phyloP scores from a whole-genome alignment of 53 echinoderm and acorn worm species.

The Zoroaster sp. region DNA sequence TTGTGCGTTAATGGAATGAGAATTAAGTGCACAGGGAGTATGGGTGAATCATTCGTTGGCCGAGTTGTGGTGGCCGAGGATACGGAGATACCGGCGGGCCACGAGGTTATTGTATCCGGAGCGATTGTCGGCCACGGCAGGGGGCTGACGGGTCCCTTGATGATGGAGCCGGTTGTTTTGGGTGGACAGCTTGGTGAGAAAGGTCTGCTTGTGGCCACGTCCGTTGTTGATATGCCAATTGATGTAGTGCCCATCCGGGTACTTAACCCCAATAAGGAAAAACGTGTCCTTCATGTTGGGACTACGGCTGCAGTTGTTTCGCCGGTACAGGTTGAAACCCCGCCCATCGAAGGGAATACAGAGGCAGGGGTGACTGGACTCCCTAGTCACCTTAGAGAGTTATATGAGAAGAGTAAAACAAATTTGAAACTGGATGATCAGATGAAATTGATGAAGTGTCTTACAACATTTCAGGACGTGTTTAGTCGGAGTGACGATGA shows the following conservation, averaged over 20 bases:
- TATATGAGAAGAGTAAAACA: not conserved
- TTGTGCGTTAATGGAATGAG: slow-evolving; percentile 6
- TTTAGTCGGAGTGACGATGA: not conserved
- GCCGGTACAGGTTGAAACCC: not conserved
- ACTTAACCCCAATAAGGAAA: not conserved
- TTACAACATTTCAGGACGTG: not conserved
- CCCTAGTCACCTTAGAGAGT: not conserved
- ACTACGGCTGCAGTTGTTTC: slow-evolving; percentile 12
- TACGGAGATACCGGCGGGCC: not conserved
- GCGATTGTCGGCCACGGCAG: not conserved
- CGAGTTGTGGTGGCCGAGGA: slow-evolving; percentile 13
- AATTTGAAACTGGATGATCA: not conserved
- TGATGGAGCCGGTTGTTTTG: not conserved
- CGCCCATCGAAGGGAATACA: too few relatives aligned
- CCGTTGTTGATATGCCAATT: slow-evolving; percentile 2
- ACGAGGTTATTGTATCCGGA: not conserved
- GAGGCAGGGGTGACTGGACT: too few relatives aligned
- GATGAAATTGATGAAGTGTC: not conserved
- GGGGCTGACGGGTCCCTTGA: not conserved
- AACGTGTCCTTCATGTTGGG: not conserved
- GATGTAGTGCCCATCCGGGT: not conserved
- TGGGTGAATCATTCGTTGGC: not conserved
- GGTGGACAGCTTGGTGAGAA: not conserved
- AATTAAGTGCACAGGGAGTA: not conserved
- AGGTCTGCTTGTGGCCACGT: not conserved